Evolutionary conservation across 2,797 vertebrate species (phyloP).

Genomic region (Poecilia wingei): DNA sequence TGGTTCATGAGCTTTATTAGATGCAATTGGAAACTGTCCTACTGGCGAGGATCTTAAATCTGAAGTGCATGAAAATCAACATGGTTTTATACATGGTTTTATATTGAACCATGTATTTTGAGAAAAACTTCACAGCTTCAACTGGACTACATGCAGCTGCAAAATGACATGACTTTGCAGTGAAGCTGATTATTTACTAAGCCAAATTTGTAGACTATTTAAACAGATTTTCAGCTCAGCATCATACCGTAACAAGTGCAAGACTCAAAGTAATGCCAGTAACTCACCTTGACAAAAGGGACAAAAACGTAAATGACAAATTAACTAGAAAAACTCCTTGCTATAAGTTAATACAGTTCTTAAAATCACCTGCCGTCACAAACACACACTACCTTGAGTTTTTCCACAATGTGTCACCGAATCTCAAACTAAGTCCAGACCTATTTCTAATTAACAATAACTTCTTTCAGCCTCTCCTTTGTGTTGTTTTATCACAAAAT

Average conservation of each 20-base stretch:
- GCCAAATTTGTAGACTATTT: constrained; percentile 14
- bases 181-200: constrained; percentile 19
- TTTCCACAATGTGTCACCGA: neutral
- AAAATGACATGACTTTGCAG: constrained; percentile 11
- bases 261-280: neutral
- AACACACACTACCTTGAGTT: neutral
- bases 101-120: constrained; percentile 9
- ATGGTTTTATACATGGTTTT: constrained; percentile 46
- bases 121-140: constrained; percentile 30
- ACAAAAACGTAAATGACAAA: neutral
- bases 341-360: neutral
- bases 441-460: neutral
- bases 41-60: constrained; percentile 26
- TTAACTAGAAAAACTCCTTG: neutral
- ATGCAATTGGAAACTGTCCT: constrained; percentile 39
- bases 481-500: neutral
- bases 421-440: neutral
- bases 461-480: neutral
- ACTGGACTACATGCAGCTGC: constrained; percentile 17
- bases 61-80: constrained; percentile 54
- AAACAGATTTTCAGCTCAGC: constrained; percentile 11
- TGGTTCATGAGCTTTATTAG: constrained; percentile 44
- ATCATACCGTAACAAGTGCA: neutral
- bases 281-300: neutral
- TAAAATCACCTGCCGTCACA: neutral